These are phyloP conservation scores for Blastomussa wellsi DNA, from an alignment of 92 coral and sea anemone species.

Conservation along the genomic window DNA sequence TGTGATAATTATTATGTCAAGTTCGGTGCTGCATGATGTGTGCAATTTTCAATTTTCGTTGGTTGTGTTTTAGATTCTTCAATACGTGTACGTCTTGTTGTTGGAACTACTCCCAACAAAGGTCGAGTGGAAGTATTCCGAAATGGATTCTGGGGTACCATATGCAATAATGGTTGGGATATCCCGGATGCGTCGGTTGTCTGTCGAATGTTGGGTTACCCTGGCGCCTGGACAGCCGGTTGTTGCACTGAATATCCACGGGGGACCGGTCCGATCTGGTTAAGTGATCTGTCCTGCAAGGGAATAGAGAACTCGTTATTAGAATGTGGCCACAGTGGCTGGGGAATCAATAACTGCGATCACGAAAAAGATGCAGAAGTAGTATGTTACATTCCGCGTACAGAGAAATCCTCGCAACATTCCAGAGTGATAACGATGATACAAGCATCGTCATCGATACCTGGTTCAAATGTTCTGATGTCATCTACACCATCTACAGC, in stretches of 20 bases:
- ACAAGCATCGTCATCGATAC: background rate
- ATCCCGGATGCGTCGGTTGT: slow-evolving; percentile 28
- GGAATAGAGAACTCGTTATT: slow-evolving; percentile 14
- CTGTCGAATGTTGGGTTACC: slow-evolving; percentile 28
- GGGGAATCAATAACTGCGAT: slow-evolving; percentile 26
- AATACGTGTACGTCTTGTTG: slow-evolving; percentile 17
- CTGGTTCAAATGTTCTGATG: background rate
- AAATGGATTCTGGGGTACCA: slow-evolving; percentile 28
- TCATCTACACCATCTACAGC: background rate
- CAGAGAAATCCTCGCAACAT: background rate
- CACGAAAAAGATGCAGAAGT: slow-evolving; percentile 15
- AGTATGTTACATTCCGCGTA: background rate
- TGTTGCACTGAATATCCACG: slow-evolving; percentile 6
- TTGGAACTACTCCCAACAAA: slow-evolving; percentile 1
- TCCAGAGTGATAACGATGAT: background rate
- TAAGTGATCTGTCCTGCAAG: slow-evolving; percentile 12
- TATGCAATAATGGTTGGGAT: slow-evolving; percentile 35
- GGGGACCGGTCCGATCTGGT: slow-evolving; percentile 29
- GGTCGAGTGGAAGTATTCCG: slow-evolving; percentile 32
- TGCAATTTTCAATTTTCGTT: background rate
- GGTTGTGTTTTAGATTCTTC: slow-evolving; percentile 3
- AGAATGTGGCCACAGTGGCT: slow-evolving; percentile 33
- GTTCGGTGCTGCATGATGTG: background rate
- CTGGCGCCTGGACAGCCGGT: slow-evolving; percentile 24
- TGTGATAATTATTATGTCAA: background rate